Conservation (phyloP, 2,797 vertebrate genomes). For the Oryzias dopingdopingensis region DNA sequence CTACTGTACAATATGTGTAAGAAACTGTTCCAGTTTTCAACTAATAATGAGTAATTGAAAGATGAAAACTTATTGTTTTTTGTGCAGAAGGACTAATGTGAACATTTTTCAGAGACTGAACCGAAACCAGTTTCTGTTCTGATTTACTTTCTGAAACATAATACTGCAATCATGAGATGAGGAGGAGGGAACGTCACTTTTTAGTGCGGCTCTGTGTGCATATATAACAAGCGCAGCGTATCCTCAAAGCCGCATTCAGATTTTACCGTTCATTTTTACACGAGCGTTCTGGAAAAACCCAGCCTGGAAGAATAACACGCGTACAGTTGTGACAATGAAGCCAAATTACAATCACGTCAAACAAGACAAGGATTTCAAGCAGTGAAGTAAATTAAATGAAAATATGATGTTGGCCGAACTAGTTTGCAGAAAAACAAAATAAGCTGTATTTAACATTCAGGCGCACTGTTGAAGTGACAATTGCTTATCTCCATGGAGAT, state of each 20-base stretch:
- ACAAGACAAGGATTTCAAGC: slow-evolving; percentile 74
- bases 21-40: slow-evolving; percentile 63
- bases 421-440: slow-evolving; percentile 90
- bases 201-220: slow-evolving; percentile 10
- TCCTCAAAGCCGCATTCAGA: slow-evolving; percentile 22
- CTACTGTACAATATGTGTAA: slow-evolving; percentile 73
- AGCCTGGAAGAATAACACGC: slow-evolving; percentile 6
- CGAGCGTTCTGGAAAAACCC: slow-evolving; percentile 27
- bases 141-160: slow-evolving; percentile 23
- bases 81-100: slow-evolving; percentile 8
- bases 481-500: slow-evolving; percentile 99
- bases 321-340: slow-evolving; percentile 60
- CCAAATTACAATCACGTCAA: slow-evolving; percentile 86
- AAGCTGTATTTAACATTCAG: slow-evolving; percentile 96
- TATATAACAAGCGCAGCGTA: slow-evolving; percentile 13
- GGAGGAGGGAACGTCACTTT: slow-evolving; percentile 7
- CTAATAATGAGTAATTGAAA: slow-evolving; percentile 48
- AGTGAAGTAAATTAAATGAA: slow-evolving; percentile 82
- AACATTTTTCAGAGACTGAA: slow-evolving; percentile 1
- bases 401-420: slow-evolving; percentile 88
- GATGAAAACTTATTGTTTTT: slow-evolving; percentile 28
- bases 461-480: slow-evolving; percentile 97
- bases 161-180: slow-evolving; percentile 8
- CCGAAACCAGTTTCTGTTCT: slow-evolving; percentile 21
- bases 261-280: slow-evolving; percentile 36